phyloP scores from a whole-genome alignment of 2,888 invertebrate species.

The Adelphocoris suturalis region DNA sequence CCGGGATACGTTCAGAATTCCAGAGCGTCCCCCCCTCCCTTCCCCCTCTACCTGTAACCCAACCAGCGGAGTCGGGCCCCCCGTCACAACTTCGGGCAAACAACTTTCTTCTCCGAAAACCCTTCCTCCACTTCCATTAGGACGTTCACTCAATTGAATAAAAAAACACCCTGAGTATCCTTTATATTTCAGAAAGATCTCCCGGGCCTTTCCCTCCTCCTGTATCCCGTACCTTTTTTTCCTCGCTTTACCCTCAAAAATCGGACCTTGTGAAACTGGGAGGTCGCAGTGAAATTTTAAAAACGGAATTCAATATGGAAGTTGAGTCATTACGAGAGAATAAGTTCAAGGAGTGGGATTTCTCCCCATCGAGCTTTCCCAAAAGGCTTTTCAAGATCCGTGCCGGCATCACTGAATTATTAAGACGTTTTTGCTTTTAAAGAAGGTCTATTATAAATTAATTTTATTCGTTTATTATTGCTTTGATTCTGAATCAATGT shows the following conservation, averaged over 20 bases:
- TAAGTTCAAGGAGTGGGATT: background rate
- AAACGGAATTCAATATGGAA: background rate
- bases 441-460: no score
- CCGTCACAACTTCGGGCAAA: conserved; percentile 49
- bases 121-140: conserved; percentile 27
- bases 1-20: conserved; percentile 13
- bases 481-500: background rate
- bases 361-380: background rate
- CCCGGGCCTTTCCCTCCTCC: background rate
- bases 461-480: background rate
- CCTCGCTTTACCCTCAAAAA: background rate
- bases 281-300: background rate
- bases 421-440: background rate
- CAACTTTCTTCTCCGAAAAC: conserved; percentile 23
- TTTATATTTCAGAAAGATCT: conserved; percentile 35
- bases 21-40: background rate
- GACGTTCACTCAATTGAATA: conserved; percentile 7
- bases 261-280: background rate
- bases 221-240: background rate
- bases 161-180: conserved; percentile 13
- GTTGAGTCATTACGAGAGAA: conserved; percentile 16
- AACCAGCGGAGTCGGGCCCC: background rate
- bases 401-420: background rate
- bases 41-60: background rate
- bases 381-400: conserved; percentile 27